phyloP scores from a whole-genome alignment of 2,797 vertebrate species.

The Microctenopoma steveboyesi region DNA sequence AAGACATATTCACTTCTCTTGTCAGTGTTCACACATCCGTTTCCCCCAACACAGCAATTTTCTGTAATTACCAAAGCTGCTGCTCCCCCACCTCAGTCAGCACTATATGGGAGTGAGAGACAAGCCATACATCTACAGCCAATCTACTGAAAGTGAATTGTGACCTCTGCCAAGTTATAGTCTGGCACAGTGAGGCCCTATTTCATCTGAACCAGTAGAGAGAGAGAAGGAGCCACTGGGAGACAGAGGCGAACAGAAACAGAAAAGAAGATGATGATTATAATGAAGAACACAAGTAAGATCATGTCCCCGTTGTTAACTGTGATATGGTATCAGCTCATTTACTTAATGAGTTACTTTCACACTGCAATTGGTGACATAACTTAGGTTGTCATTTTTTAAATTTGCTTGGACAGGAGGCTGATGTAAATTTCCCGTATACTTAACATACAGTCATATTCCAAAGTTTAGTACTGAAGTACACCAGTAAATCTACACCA shows the following conservation, averaged over 20 bases:
- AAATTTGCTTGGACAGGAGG: conserved; percentile 24
- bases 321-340: not conserved
- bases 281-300: not conserved
- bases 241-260: not conserved
- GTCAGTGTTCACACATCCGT: conserved; percentile 53
- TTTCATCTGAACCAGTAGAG: conserved; percentile 34
- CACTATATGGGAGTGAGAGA: conserved; percentile 64
- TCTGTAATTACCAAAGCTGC: conserved; percentile 66
- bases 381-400: conserved; percentile 1
- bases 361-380: conserved; percentile 28
- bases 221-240: conserved; percentile 17
- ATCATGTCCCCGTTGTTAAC: conserved; percentile 5
- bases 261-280: not conserved
- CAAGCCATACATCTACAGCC: conserved; percentile 74
- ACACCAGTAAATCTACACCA: too few relatives aligned
- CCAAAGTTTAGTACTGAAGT: too few relatives aligned
- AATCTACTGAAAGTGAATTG: conserved; percentile 75
- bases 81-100: conserved; percentile 67
- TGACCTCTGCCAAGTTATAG: conserved; percentile 69
- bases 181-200: conserved; percentile 39
- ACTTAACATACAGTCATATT: too few relatives aligned
- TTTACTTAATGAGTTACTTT: conserved; percentile 19
- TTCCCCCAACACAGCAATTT: conserved; percentile 72
- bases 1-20: conserved; percentile 23
- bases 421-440: not conserved